Conservation (phyloP, 2,888 invertebrate genomes). For the Nesidiocoris tenuis region DNA sequence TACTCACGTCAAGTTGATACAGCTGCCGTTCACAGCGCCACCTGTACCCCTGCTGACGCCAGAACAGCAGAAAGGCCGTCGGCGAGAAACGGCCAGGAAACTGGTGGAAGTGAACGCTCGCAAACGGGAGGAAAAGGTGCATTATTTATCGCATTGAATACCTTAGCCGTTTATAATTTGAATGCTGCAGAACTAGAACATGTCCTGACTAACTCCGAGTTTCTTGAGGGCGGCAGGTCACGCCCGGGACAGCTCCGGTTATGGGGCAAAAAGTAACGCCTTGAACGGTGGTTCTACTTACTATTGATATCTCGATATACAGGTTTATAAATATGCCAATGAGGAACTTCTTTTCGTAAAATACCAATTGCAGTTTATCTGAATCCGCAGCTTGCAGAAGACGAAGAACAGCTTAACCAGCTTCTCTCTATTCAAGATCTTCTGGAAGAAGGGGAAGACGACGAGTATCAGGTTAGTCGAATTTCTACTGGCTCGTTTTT, state of each 20-base stretch:
- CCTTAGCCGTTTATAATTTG: neutral
- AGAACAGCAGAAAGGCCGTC: constrained; percentile 83
- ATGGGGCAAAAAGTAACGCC: no score
- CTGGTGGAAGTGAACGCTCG: constrained; percentile 86
- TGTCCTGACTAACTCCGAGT: no score
- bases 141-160: no score
- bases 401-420: constrained; percentile 81
- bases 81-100: constrained; percentile 79
- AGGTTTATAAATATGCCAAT: no score
- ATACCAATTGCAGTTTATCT: no score
- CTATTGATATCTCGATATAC: no score
- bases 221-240: no score
- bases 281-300: no score
- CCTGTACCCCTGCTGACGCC: constrained; percentile 63
- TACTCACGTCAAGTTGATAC: constrained; percentile 77
- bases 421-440: constrained; percentile 73
- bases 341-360: no score
- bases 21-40: constrained; percentile 75
- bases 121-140: constrained; percentile 77
- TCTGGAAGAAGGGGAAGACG: constrained; percentile 72
- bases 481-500: no score
- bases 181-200: no score
- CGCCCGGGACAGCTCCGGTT: no score
- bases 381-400: constrained; percentile 78
- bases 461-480: constrained; percentile 60